phyloP scores from a whole-genome alignment of 2,113 vertebrate species.

The Percina caprodes region DNA sequence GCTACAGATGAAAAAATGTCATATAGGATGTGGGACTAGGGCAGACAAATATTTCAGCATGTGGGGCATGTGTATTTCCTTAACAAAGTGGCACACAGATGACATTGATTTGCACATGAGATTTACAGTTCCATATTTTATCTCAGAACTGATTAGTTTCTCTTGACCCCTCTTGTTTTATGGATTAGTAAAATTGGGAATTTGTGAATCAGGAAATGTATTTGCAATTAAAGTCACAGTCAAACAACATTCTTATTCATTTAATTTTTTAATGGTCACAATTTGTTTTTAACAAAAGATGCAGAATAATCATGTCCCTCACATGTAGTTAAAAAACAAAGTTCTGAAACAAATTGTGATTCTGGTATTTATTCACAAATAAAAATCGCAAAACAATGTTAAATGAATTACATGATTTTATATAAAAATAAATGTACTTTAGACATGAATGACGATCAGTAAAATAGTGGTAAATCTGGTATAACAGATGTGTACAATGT shows the following conservation, averaged over 20 bases:
- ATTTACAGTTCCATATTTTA: background rate
- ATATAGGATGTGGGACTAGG: background rate
- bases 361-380: slow-evolving; percentile 18
- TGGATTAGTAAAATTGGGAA: too few species aligned
- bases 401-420: slow-evolving; percentile 32
- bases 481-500: background rate
- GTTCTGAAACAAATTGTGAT: slow-evolving; percentile 1
- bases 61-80: background rate
- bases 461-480: slow-evolving; percentile 18
- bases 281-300: slow-evolving; percentile 16
- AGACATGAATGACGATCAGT: background rate
- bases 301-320: slow-evolving; percentile 1
- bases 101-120: background rate
- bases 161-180: background rate
- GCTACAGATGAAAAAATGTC: background rate
- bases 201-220: background rate
- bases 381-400: background rate
- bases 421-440: slow-evolving; percentile 40
- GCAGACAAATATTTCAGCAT: background rate
- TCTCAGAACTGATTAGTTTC: background rate
- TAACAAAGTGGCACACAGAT: background rate
- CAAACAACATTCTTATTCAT: background rate
- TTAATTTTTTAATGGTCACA: slow-evolving; percentile 14
- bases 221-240: background rate
- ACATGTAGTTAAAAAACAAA: slow-evolving; percentile 7